Percentiles rank a stretch among this genome's conserved stretches.
Evolutionary conservation across 2,113 vertebrate genomes (phyloP).

Genomic region (Gnathonemus longibarbis): DNA sequence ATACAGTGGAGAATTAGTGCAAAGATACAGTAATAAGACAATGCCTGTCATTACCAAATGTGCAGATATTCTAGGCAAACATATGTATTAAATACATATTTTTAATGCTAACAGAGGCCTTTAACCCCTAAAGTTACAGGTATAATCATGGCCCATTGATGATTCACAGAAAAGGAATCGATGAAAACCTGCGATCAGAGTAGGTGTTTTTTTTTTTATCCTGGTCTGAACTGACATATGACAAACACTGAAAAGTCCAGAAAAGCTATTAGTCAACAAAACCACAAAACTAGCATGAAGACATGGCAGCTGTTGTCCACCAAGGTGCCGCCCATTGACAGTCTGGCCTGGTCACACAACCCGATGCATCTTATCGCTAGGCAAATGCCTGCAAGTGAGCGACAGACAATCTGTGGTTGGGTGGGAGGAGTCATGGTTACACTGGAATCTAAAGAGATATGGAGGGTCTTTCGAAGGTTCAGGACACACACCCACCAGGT

Average conservation of each 20-base stretch:
- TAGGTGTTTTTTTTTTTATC: not conserved
- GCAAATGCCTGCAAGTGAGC: not conserved
- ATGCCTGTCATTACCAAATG: not conserved
- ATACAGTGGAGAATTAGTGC: not conserved
- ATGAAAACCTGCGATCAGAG: not conserved
- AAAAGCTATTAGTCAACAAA: not conserved
- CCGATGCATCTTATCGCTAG: not conserved
- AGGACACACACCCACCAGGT: not conserved
- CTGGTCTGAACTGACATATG: not conserved
- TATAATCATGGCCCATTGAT: not conserved
- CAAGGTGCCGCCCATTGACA: not conserved
- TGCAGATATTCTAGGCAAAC: not conserved
- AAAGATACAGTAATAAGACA: constrained; percentile 5
- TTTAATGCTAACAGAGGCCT: not conserved
- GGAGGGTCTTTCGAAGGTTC: not conserved
- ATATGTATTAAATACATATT: not conserved
- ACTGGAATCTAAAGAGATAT: not conserved
- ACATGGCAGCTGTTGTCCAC: not conserved
- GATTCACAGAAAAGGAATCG: not conserved
- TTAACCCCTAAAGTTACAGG: not conserved
- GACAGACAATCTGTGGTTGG: not conserved
- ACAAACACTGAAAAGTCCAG: not conserved
- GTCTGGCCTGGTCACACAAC: not conserved
- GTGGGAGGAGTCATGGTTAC: not conserved
- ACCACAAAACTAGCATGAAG: not conserved